phyloP scores from a whole-genome alignment of 2,888 invertebrate species.

The Eremobia ochroleuca region DNA sequence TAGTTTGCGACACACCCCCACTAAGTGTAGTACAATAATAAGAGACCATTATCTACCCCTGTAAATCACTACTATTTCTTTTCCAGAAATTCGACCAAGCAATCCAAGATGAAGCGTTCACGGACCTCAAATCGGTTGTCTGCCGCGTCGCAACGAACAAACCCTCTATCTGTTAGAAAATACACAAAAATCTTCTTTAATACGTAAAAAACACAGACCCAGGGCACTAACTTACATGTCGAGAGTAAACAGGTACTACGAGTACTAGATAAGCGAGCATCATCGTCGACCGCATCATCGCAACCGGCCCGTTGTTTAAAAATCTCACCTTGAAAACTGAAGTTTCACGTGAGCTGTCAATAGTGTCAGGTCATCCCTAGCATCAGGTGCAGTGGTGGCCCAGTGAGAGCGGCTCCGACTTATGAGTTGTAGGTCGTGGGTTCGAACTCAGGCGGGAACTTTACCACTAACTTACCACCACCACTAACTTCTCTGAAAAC shows the following conservation, averaged over 20 bases:
- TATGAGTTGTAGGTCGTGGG: too few relatives aligned
- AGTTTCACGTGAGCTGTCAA: not conserved
- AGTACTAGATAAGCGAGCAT: not conserved
- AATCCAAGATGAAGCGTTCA: conserved; percentile 89
- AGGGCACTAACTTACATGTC: not conserved
- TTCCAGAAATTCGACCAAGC: conserved; percentile 91
- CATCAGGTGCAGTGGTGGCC: not conserved
- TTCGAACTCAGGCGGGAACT: too few relatives aligned
- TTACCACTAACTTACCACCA: too few relatives aligned
- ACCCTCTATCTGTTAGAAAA: conserved; percentile 77
- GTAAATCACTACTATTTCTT: conserved; percentile 22
- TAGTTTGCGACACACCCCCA: too few relatives aligned
- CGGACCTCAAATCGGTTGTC: conserved; percentile 90
- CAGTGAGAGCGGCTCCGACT: too few relatives aligned
- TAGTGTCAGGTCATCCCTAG: not conserved
- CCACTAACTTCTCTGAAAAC: too few relatives aligned
- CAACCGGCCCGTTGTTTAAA: not conserved
- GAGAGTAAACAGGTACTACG: not conserved
- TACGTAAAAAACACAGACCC: conserved; percentile 21
- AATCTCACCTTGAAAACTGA: not conserved
- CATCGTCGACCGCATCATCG: too few relatives aligned
- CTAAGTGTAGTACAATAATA: not conserved
- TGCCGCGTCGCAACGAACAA: conserved; percentile 86
- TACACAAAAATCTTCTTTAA: not conserved
- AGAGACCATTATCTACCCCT: not conserved